Percentiles rank a stretch among this genome's conserved stretches.
These are phyloP conservation scores for Ridgeia piscesae DNA, from an alignment of 1,140 invertebrate species.

Conservation along the genomic window DNA sequence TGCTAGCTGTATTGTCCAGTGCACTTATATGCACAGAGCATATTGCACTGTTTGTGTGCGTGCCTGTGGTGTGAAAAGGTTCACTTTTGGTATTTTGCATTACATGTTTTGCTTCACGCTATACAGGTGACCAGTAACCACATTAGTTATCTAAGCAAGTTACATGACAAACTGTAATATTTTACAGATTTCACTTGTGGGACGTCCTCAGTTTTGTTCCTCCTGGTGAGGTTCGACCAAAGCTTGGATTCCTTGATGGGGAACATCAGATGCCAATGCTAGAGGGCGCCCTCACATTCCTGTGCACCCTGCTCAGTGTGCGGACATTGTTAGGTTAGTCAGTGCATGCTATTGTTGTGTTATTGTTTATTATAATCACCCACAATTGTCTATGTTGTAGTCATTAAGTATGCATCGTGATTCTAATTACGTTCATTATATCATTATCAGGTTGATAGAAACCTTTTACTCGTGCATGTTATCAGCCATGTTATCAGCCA, in stretches of 20 bases:
- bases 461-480: too few relatives aligned
- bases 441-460: too few relatives aligned
- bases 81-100: too few relatives aligned
- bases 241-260: conserved; percentile 14
- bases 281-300: conserved; percentile 86
- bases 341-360: too few relatives aligned
- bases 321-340: conserved; percentile 69
- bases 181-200: conserved; percentile 53
- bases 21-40: too few relatives aligned
- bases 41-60: too few relatives aligned
- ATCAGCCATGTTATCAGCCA: too few relatives aligned
- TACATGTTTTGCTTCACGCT: too few relatives aligned
- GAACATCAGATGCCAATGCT: conserved; percentile 77
- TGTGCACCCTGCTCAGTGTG: conserved; percentile 86
- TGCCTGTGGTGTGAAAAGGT: too few relatives aligned
- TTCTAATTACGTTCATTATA: not conserved
- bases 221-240: conserved; percentile 44
- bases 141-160: not conserved
- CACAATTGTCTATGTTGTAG: not conserved
- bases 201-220: conserved; percentile 82
- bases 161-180: not conserved
- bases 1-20: too few relatives aligned
- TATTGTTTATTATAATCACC: not conserved
- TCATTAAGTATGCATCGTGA: not conserved
- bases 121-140: too few relatives aligned